phyloP scores from a whole-genome alignment of 2,113 vertebrate genomes.

The Hemiprocne comata region DNA sequence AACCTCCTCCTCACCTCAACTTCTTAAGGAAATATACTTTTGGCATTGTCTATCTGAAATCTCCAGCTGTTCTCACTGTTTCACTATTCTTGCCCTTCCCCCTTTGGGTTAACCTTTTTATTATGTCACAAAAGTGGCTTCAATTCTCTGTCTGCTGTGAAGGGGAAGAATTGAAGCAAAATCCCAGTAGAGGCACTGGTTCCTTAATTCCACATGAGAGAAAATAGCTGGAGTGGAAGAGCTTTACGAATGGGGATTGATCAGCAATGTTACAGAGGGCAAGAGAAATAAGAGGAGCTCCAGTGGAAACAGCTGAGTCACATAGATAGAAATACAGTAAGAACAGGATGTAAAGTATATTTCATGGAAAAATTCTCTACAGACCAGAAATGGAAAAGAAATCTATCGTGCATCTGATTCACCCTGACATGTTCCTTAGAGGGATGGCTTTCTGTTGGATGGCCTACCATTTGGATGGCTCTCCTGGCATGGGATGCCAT shows the following conservation, averaged over 20 bases:
- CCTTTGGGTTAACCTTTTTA: neutral
- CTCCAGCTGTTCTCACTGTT: neutral
- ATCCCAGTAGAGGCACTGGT: neutral
- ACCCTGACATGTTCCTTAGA: neutral
- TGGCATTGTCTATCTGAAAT: neutral
- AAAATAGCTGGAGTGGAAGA: neutral
- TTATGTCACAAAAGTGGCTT: neutral
- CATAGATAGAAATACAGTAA: neutral
- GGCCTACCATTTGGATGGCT: neutral
- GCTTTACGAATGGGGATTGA: neutral
- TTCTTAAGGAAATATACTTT: neutral
- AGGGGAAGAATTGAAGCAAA: neutral
- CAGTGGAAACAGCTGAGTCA: neutral
- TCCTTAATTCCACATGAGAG: neutral
- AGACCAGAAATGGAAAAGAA: neutral
- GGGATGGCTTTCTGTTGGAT: neutral
- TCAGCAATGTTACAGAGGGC: neutral
- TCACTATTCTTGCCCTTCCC: neutral
- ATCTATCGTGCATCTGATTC: fast-evolving
- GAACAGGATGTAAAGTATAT: neutral
- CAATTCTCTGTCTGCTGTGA: neutral
- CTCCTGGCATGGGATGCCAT: neutral
- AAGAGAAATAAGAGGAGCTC: neutral
- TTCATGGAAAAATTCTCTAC: neutral
- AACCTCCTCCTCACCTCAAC: neutral